Evolutionary conservation across 2,113 vertebrate species (phyloP).

Genomic region (Oncorhynchus clarkii): DNA sequence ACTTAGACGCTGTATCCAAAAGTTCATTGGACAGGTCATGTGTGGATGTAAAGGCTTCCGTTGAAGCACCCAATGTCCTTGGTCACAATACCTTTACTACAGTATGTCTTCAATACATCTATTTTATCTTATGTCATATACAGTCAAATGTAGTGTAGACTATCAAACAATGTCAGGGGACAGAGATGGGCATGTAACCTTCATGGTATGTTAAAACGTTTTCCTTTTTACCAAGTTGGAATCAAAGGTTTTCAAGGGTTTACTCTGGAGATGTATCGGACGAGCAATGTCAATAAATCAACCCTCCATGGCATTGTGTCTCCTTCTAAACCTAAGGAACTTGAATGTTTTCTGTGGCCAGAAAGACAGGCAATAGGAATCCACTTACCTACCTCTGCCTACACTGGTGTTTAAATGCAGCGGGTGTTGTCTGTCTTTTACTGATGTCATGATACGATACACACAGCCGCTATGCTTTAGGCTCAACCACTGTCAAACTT

Average conservation of each 20-base stretch:
- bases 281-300: constrained; percentile 13
- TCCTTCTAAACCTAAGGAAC: background rate
- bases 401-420: background rate
- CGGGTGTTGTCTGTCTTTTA: background rate
- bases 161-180: background rate
- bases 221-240: constrained; percentile 8
- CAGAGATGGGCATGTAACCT: no score
- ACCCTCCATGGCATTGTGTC: background rate
- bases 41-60: background rate
- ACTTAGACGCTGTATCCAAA: no score
- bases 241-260: background rate
- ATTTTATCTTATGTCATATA: constrained; percentile 22
- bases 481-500: constrained; percentile 5
- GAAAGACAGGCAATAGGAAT: background rate
- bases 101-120: constrained; percentile 28
- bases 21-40: background rate
- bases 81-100: constrained; percentile 15
- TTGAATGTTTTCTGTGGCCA: constrained; percentile 16
- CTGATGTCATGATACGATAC: background rate
- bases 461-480: background rate
- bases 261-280: constrained; percentile 7
- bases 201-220: background rate
- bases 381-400: background rate
- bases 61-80: constrained; percentile 13
- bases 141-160: background rate